Percentiles rank a stretch among this genome's conserved stretches.
phyloP scores from a whole-genome alignment of 2,888 invertebrate genomes.

The Abrostola triplasia region DNA sequence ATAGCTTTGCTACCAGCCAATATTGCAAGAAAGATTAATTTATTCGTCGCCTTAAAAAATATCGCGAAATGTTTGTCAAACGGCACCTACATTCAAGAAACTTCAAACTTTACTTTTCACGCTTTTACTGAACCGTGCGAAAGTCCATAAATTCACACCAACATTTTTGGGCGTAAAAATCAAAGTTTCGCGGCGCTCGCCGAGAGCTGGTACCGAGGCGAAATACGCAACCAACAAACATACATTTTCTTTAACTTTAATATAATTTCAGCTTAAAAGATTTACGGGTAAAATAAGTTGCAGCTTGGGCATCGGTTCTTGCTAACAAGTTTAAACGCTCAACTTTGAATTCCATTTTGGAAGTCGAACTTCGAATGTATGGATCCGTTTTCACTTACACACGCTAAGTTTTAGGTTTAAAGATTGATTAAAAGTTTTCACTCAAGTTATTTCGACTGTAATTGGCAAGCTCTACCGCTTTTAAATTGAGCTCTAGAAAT shows the following conservation, averaged over 20 bases:
- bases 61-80: slow-evolving; percentile 29
- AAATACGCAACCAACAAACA: slow-evolving; percentile 49
- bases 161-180: slow-evolving; percentile 52
- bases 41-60: slow-evolving; percentile 7
- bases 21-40: slow-evolving; percentile 4
- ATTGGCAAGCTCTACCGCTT: slow-evolving; percentile 24
- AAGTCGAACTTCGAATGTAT: slow-evolving; percentile 57
- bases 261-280: slow-evolving; percentile 58
- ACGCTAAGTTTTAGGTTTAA: slow-evolving; percentile 37
- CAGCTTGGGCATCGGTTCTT: slow-evolving; percentile 28
- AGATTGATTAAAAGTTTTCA: slow-evolving; percentile 53
- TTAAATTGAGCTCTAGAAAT: slow-evolving; percentile 11
- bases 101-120: slow-evolving; percentile 36
- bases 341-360: slow-evolving; percentile 71
- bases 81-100: slow-evolving; percentile 15
- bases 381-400: slow-evolving; percentile 54
- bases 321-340: slow-evolving; percentile 71
- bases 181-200: slow-evolving; percentile 44
- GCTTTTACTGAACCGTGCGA: slow-evolving; percentile 24
- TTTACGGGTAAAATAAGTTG: slow-evolving; percentile 58
- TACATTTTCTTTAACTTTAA: slow-evolving; percentile 49
- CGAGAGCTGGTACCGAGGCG: slow-evolving; percentile 25
- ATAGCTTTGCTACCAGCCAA: background rate
- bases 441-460: slow-evolving; percentile 30
- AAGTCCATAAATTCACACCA: slow-evolving; percentile 50